phyloP scores from a whole-genome alignment of 2,888 invertebrate genomes.

The Sarcophaga variegata region DNA sequence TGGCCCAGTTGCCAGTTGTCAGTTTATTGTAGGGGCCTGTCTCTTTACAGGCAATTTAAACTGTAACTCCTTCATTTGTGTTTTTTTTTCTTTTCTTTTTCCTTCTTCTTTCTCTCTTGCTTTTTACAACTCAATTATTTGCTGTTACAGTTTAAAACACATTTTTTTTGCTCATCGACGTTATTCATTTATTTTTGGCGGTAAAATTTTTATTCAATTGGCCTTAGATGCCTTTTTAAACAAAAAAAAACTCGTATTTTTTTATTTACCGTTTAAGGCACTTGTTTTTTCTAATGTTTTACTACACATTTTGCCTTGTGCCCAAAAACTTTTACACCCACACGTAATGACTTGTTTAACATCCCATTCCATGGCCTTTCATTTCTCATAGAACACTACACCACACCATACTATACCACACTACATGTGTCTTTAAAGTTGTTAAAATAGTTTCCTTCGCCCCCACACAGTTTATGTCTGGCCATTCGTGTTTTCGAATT shows the following conservation, averaged over 20 bases:
- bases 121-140: constrained; percentile 69
- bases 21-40: constrained; percentile 65
- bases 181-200: constrained; percentile 52
- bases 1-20: constrained; percentile 47
- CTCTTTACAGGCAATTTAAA: constrained; percentile 67
- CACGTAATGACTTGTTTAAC: constrained; percentile 31
- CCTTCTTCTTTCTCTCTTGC: not conserved
- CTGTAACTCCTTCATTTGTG: not conserved
- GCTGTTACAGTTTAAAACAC: constrained; percentile 55
- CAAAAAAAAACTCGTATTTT: constrained; percentile 34
- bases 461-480: not conserved
- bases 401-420: not conserved
- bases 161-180: constrained; percentile 8
- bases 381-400: not conserved
- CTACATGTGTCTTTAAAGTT: not conserved
- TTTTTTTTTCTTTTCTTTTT: not conserved
- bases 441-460: not conserved
- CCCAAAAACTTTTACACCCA: constrained; percentile 39
- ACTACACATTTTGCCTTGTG: not conserved
- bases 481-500: not conserved
- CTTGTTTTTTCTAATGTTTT: not conserved
- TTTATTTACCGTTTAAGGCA: not conserved
- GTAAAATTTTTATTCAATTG: constrained; percentile 49
- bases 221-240: constrained; percentile 54
- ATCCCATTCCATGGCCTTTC: constrained; percentile 14